Evolutionary conservation across 1,140 invertebrate species (phyloP), one percentile per base, ranked within the genome.

Genomic region (Nasonia longicornis): DNA sequence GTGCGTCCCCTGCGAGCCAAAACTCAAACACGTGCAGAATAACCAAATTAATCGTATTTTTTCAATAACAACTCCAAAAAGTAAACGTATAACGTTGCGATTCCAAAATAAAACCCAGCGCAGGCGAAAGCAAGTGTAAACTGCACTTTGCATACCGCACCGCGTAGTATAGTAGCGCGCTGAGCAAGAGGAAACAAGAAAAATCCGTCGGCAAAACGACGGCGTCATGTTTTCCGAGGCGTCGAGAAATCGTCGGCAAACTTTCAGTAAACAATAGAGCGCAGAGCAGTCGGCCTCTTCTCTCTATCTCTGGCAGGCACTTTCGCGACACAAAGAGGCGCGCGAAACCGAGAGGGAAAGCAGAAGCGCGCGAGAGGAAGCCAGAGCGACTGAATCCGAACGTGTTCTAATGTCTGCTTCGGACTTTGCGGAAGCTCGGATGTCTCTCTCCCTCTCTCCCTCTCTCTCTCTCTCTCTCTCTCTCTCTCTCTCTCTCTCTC

Each of bases 201-300:
- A 58, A 7, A 58, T 58, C 48, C 48, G 2, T 0, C 45, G 52
- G 14, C 14, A 58, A 58, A 58, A 58, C 14, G 52, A 58, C 52
- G 7, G 20, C 52, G 4, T n/a, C 16, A n/a, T 31, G 66, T 29
- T 67, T 67, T 31, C 26, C 22, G 66, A 67, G 29, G 66, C 22
- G 66, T 12, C 22, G 66, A 67, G 22, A 67, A 67, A 67, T 71
- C 29, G 69, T 71, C 31, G 69, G 35, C 35, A 71, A 38, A 42
- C 26, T 71, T 71, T 71, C 31, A 38, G 69, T 71, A 38, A 71
- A 71, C 69, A 71, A 74, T 52, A 22, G 72, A 26, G 70, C 70
- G 20, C 20, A 58, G 52, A 4, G 35, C 35, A 8, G 52, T 58
- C 52, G 16, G 16, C 16, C 52, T n/a, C 52, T 58, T 20, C 16